Conservation (phyloP, 2,888 invertebrate species). For the Hydraecia micacea region DNA sequence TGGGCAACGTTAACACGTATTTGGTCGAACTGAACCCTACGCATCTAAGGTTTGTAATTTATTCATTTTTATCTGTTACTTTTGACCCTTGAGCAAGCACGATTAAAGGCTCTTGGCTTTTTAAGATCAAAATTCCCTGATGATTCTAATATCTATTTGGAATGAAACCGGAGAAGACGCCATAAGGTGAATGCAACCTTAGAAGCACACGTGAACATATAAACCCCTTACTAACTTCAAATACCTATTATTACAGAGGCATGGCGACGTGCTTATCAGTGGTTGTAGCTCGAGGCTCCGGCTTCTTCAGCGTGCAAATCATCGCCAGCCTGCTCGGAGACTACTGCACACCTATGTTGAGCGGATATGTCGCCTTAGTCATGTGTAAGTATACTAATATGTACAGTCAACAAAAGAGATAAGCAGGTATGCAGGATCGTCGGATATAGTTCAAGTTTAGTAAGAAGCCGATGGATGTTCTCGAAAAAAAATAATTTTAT, state of each 20-base stretch:
- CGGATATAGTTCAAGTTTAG: no score
- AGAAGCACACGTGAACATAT: not conserved
- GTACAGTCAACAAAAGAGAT: no score
- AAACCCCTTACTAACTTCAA: not conserved
- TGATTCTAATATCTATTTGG: not conserved
- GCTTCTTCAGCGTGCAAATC: constrained; percentile 83
- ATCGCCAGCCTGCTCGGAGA: constrained; percentile 78
- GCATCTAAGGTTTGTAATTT: constrained; percentile 76
- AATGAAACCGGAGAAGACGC: not conserved
- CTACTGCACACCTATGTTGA: constrained; percentile 79
- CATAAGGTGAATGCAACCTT: not conserved
- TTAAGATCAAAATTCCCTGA: not conserved
- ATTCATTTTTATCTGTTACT: not conserved
- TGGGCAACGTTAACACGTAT: constrained; percentile 83
- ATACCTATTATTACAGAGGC: constrained; percentile 72
- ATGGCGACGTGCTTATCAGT: constrained; percentile 85
- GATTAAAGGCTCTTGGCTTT: not conserved
- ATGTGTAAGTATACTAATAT: constrained; percentile 74
- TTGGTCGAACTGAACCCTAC: constrained; percentile 85
- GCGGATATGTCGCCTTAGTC: constrained; percentile 77
- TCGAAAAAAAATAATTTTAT: no score
- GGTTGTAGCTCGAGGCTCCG: constrained; percentile 83
- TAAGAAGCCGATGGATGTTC: no score
- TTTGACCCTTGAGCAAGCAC: no score
- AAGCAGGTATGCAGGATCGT: no score